Conservation (phyloP, 2,797 vertebrate genomes). For the Megalops cyprinoides region DNA sequence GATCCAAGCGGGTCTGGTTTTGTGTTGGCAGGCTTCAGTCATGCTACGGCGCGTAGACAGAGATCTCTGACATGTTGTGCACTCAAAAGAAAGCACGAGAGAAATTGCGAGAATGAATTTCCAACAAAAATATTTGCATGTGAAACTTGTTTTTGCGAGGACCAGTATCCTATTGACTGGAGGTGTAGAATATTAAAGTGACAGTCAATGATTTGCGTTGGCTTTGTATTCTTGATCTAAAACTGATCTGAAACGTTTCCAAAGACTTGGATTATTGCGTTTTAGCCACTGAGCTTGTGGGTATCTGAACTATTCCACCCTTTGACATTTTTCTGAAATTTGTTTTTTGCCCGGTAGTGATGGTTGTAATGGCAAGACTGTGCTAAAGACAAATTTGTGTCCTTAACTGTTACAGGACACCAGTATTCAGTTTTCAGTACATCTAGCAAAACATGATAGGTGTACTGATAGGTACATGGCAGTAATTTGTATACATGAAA, state of each 20-base stretch:
- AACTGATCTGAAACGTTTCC: background rate
- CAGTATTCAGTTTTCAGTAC: too few relatives aligned
- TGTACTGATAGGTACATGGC: too few relatives aligned
- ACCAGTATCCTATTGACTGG: background rate
- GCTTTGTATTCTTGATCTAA: background rate
- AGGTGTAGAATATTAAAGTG: background rate
- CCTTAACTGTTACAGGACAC: too few relatives aligned
- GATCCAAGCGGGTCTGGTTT: background rate
- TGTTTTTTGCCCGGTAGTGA: background rate
- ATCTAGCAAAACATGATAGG: too few relatives aligned
- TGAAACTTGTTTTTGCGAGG: background rate
- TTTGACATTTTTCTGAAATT: background rate
- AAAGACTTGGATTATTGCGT: constrained; percentile 9
- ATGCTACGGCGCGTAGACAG: background rate
- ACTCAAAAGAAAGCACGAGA: background rate
- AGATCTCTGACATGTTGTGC: background rate
- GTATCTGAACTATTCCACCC: background rate
- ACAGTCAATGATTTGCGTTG: background rate
- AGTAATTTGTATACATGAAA: too few relatives aligned
- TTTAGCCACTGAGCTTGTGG: background rate
- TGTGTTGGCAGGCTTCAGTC: background rate
- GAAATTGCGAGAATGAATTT: background rate
- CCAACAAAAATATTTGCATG: background rate
- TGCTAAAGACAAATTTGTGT: too few relatives aligned
- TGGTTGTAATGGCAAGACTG: background rate